Evolutionary conservation across 2,113 vertebrate genomes (phyloP), one percentile per base, ranked within the genome.

Genomic region (Pyxicephalus adspersus): DNA sequence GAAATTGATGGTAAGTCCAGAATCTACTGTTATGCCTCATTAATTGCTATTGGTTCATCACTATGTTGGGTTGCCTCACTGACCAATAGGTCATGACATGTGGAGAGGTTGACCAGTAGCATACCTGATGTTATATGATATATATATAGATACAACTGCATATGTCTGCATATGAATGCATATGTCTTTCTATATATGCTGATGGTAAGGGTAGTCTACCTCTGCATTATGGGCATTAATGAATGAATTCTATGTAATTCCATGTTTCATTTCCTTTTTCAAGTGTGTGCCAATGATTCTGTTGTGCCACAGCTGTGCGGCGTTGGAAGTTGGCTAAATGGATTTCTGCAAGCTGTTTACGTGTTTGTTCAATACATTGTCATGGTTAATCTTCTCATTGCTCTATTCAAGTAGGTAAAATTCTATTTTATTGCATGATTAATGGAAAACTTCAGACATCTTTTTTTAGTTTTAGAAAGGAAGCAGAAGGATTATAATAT

Each of bases 341-440:
- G 96, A 0, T 91, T 96, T 87, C 94, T 99, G 86, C 97, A 99
- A 92, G 95, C 97, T 76, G 96, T 99, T 92, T 99, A 99, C 94
- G 96, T 99, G 94, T 99, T 99, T 92, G 96, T 99, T 86, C 96
- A 99, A 88, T 99, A 99, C 84, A 99, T 99, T 77, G 94, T 99
- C 83, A 98, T 99, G 97, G 98, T 99, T 88, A 99, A 99, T 92
- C 96, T 99, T 50, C 96, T 99, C 86, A 99, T 99, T 83, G 98
- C 98, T 78, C 96, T 99, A 92, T 98, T 98, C 91, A 98, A 98
- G 98, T 99, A 89, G 93, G 97, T 91, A 72, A 80, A 51, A 31
- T 29, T 6, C 8, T 3, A 45, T 45, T 45, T 45, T 8, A 83
- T 68, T 20, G 11, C 28, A 26, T 64, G 1, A 16, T 18, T 15